Conservation (phyloP, 2,797 vertebrate species). For the Tarsius wallacei region DNA sequence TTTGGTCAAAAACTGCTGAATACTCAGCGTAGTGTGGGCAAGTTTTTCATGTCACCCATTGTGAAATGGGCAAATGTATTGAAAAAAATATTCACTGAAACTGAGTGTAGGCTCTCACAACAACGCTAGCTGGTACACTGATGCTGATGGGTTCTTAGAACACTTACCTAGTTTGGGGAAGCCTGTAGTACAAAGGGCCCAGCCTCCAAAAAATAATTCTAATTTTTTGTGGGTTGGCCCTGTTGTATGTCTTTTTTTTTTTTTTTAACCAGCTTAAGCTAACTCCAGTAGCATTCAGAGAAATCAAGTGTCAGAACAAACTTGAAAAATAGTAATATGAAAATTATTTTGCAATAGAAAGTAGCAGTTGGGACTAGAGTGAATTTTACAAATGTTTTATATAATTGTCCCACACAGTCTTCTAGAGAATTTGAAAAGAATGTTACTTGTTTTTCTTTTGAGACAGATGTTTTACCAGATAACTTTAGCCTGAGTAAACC, state of each 20-base stretch:
- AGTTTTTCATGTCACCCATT: too few relatives aligned
- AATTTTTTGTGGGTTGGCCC: too few relatives aligned
- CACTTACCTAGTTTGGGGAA: too few relatives aligned
- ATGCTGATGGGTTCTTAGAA: too few relatives aligned
- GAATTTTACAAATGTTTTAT: constrained; percentile 82
- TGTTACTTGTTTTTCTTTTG: constrained; percentile 80
- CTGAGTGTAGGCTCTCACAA: too few relatives aligned
- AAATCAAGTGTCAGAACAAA: constrained; percentile 68
- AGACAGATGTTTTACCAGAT: constrained; percentile 77
- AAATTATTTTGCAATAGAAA: constrained; percentile 79
- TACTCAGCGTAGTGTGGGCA: too few relatives aligned
- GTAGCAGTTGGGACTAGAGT: constrained; percentile 68
- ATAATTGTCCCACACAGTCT: constrained; percentile 78
- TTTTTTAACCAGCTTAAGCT: constrained; percentile 7
- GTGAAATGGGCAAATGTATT: too few relatives aligned
- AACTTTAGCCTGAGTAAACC: constrained; percentile 62
- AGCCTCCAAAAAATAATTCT: too few relatives aligned
- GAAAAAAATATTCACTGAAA: too few relatives aligned
- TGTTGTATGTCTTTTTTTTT: background rate
- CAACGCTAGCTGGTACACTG: too few relatives aligned
- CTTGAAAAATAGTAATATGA: constrained; percentile 68
- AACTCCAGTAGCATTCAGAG: constrained; percentile 61
- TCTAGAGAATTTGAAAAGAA: constrained; percentile 83
- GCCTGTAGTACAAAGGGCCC: too few relatives aligned
- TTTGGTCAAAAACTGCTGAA: too few relatives aligned